phyloP scores from a whole-genome alignment of 2,888 invertebrate species.

The Melieria crassipennis region DNA sequence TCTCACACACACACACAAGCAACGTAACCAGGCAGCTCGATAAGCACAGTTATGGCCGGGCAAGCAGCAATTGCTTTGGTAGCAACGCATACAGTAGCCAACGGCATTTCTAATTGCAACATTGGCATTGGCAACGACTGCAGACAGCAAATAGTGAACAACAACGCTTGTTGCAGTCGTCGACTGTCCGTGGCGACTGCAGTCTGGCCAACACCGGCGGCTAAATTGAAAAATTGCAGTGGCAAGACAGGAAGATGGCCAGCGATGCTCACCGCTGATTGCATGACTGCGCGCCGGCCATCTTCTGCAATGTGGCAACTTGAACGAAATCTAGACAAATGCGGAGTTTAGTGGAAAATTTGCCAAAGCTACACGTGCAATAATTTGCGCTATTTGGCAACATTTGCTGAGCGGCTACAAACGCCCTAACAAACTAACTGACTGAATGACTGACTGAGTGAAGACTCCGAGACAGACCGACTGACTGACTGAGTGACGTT shows the following conservation, averaged over 20 bases:
- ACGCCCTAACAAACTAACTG: constrained; percentile 23
- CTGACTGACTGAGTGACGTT: constrained; percentile 16
- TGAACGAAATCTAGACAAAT: constrained; percentile 20
- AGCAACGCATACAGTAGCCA: constrained; percentile 47
- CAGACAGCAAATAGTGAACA: not conserved
- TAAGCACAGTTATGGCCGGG: constrained; percentile 1
- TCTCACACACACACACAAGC: not conserved
- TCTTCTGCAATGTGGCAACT: constrained; percentile 13
- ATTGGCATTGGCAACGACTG: constrained; percentile 48
- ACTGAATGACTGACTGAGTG: not conserved
- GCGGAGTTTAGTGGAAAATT: constrained; percentile 13
- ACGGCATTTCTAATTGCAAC: constrained; percentile 56
- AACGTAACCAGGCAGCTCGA: not conserved
- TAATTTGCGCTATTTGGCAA: constrained; percentile 43
- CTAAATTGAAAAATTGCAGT: constrained; percentile 30
- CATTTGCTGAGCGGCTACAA: constrained; percentile 28
- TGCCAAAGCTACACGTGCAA: not conserved
- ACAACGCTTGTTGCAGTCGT: not conserved
- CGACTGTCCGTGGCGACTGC: constrained; percentile 13
- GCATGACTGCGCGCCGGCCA: constrained; percentile 29
- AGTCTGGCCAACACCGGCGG: constrained; percentile 5
- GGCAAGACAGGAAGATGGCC: not conserved
- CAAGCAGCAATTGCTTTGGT: constrained; percentile 3
- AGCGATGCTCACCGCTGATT: constrained; percentile 13
- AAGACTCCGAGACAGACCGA: constrained; percentile 10